A percentile compares a stretch with the other conserved stretches of the same genome.
phyloP scores from a whole-genome alignment of 2,888 invertebrate genomes.

The Maniola hyperantus region DNA sequence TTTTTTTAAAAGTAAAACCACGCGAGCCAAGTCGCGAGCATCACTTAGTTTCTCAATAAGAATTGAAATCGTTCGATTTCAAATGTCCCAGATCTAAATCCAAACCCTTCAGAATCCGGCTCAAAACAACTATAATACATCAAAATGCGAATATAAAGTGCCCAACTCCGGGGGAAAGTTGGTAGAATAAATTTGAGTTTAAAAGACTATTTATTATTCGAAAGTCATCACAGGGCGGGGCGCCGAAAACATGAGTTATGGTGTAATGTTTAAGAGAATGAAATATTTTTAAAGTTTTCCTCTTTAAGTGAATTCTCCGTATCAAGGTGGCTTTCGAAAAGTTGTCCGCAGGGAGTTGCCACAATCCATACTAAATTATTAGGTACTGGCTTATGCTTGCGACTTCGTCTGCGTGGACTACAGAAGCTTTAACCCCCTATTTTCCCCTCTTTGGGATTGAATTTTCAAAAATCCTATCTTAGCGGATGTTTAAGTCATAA shows the following conservation, averaged over 20 bases:
- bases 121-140: slow-evolving; percentile 25
- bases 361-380: no score
- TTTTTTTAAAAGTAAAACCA: no score
- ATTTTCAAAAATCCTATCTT: no score
- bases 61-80: background rate
- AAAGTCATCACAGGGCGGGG: slow-evolving; percentile 49
- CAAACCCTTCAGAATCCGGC: slow-evolving; percentile 9
- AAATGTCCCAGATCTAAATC: slow-evolving; percentile 6
- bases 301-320: slow-evolving; percentile 40
- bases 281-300: slow-evolving; percentile 49
- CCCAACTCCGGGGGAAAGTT: slow-evolving; percentile 36
- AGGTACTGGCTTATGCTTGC: no score
- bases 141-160: slow-evolving; percentile 33
- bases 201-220: slow-evolving; percentile 60
- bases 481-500: no score
- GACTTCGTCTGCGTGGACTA: no score
- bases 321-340: slow-evolving; percentile 31
- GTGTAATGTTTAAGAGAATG: slow-evolving; percentile 55
- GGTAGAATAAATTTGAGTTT: slow-evolving; percentile 49
- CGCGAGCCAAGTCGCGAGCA: no score
- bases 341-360: slow-evolving; percentile 4
- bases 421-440: no score
- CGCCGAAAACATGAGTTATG: slow-evolving; percentile 60
- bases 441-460: no score
- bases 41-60: background rate